Evolutionary conservation across 2,888 invertebrate genomes (phyloP), one percentile per base, ranked within the genome.

Genomic region (Elegia similella): DNA sequence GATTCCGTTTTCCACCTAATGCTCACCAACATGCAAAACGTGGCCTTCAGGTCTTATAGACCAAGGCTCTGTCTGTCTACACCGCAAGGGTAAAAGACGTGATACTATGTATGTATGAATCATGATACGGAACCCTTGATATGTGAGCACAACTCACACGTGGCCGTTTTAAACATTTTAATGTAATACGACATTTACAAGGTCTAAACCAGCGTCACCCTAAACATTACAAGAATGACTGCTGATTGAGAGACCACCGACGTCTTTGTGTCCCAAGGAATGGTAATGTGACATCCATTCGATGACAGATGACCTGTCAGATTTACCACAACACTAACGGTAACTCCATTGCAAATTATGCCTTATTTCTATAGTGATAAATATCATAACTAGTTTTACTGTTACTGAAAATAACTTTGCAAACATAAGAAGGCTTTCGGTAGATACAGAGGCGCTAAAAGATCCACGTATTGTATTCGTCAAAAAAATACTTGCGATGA

Each of bases 361-460:
- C 69, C 42, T 62, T 76, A 73, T 57, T 0, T 0, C 1, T 0
- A 10, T 12, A 0, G 0, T 0, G 6, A 53, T 66, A 69, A 64
- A 52, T 61, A 6, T 6, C 43, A 15, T 13, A 13, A 8, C 6
- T 16, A 6, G 3, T 43, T 43, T 43, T 1, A 8, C 7, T 8
- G 16, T 2, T 15, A 15, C 5, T 43, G 2, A 17, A 16, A 15
- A n/a, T 16, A 43, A 5, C 7, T n/a, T 38, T 7, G 38, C 38
- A 38, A n/a, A 38, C 12, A 38, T 12, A n/a, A 12, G 2, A 6
- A 12, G 38, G 38, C 1, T 38, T 38, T 12, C n/a, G 38, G 63
- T 59, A 71, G 72, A 78, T 84, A 85, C 86, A 62, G 86, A 86
- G 88, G 86, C 85, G 86, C 84, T 86, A 88, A 87, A 86, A 88